Evolutionary conservation across 2,888 invertebrate species (phyloP), one percentile per base, ranked within the genome.

Genomic region (Oligia latruncula): DNA sequence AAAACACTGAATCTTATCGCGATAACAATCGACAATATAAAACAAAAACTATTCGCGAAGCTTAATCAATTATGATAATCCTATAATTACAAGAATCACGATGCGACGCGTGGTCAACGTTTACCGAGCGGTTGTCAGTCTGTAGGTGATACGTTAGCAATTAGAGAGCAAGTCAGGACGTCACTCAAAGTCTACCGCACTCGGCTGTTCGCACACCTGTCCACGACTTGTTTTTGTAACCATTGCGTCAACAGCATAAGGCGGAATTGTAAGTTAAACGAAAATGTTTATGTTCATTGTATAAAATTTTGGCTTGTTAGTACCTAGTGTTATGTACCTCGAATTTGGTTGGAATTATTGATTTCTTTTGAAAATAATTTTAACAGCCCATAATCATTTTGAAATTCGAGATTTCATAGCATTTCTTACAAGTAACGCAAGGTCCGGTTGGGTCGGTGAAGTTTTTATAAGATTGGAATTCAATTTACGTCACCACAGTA

Each of bases 131-230:
- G 78, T 86, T 90, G 91, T 90, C 90, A 88, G 86, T 77, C 89
- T 90, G 92, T 90, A 90, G 89, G 86, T 79, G 78, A 78, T 81
- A 87, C 89, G 71, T 68, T 65, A 84, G 82, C 91, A 91, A 92
- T 93, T 93, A 91, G 89, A 90, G 86, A 87, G 88, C 85, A 81
- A 85, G 86, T 86, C 84, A 80, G 77, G 76, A 89, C 80, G 93
- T 93, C 94, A 93, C 90, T 94, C 93, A 92, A 87, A 88, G 90
- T 92, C 93, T 73, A 74, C 78, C 80, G 87, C 95, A 95, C 93
- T 92, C 90, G 94, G 85, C 75, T 66, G 80, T 87, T 93, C 95
- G 94, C 94, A 94, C 93, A 92, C 92, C 92, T 92, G 83, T 78
- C 81, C 77, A 55, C 73, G 23, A 78, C 80, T 13, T 83, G 80